A percentile compares a stretch with the other conserved stretches of the same genome.
These are phyloP conservation scores for Aythya baeri DNA, from an alignment of 2,113 vertebrate genomes.

Conservation along the genomic window DNA sequence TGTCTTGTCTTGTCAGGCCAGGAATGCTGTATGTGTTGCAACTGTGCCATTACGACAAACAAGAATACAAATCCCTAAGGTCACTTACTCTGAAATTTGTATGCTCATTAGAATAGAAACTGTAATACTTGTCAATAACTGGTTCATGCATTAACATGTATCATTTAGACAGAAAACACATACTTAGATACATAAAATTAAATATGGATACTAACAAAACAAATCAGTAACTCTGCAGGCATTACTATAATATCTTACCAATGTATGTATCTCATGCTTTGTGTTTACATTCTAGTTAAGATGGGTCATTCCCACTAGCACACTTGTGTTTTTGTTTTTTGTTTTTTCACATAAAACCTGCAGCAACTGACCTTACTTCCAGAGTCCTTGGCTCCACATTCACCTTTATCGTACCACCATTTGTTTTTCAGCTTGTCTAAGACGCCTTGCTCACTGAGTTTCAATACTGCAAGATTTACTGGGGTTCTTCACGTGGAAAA, in stretches of 20 bases:
- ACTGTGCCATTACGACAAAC: conserved; percentile 77
- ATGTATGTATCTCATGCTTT: conserved; percentile 97
- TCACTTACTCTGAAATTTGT: conserved; percentile 46
- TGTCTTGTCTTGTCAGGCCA: conserved; percentile 67
- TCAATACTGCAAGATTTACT: conserved; percentile 91
- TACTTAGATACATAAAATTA: conserved; percentile 74
- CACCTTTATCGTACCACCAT: conserved; percentile 99
- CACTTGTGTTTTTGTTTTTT: conserved; percentile 84
- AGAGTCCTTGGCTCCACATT: conserved; percentile 99
- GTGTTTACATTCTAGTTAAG: conserved; percentile 90
- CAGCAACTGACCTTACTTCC: conserved; percentile 99
- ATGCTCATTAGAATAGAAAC: conserved; percentile 53
- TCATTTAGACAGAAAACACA: conserved; percentile 81
- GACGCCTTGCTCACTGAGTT: conserved; percentile 99
- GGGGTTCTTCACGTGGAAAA: conserved; percentile 91
- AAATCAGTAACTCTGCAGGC: conserved; percentile 92
- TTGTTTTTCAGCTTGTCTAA: conserved; percentile 99
- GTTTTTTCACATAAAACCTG: conserved; percentile 95
- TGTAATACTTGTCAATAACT: conserved; percentile 59
- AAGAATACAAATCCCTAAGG: conserved; percentile 70
- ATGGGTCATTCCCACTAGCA: conserved; percentile 94
- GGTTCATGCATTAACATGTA: conserved; percentile 94
- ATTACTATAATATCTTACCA: conserved; percentile 94
- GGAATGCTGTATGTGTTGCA: conserved; percentile 63
- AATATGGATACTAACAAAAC: conserved; percentile 79